Evolutionary conservation across 2,113 vertebrate species (phyloP).

Genomic region (Pitta sordida): DNA sequence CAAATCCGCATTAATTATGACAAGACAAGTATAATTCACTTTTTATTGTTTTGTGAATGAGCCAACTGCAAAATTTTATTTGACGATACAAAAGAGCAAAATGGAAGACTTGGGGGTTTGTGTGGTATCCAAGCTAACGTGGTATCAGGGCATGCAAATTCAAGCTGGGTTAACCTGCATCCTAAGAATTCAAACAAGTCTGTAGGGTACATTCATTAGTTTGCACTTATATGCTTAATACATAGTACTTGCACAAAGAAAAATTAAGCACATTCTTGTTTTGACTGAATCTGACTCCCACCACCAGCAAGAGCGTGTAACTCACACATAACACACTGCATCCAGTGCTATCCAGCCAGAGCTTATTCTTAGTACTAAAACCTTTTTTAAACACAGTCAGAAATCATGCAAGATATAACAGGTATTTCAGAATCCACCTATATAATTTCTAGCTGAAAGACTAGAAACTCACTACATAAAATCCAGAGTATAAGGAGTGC

Average conservation of each 20-base stretch:
- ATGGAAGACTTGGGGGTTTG: background rate
- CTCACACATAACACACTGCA: background rate
- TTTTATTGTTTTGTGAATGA: background rate
- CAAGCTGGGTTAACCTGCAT: background rate
- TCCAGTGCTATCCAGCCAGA: background rate
- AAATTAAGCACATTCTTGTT: background rate
- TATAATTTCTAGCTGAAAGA: background rate
- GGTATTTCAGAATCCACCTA: background rate
- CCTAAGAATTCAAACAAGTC: background rate
- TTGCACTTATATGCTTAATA: background rate
- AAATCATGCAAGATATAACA: background rate
- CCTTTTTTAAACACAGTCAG: background rate
- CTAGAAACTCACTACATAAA: background rate
- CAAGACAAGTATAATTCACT: background rate
- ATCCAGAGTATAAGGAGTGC: background rate
- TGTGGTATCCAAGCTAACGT: background rate
- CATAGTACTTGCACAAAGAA: background rate
- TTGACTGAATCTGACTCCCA: background rate
- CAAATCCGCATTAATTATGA: background rate
- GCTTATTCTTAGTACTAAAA: background rate
- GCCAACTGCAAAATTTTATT: background rate
- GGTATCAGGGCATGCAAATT: background rate
- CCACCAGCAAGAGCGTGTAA: background rate
- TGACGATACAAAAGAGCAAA: background rate
- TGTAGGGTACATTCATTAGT: background rate